These are phyloP conservation scores for Connochaetes taurinus DNA, from an alignment of 2,113 vertebrate genomes.

Conservation along the genomic window DNA sequence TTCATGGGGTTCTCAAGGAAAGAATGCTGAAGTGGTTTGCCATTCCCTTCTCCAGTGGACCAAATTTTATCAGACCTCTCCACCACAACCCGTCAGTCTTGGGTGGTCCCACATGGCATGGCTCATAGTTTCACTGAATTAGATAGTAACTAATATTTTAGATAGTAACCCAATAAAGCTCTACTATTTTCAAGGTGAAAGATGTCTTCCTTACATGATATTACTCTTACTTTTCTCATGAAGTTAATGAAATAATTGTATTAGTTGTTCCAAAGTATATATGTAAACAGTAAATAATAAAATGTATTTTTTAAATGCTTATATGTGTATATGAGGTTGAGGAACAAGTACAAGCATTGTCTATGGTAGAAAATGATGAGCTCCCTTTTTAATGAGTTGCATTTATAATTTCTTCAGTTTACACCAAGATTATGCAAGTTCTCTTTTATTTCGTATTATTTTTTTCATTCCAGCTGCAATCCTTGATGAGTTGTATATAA, in stretches of 20 bases:
- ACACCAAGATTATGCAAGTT: neutral
- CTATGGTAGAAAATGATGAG: neutral
- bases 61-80: neutral
- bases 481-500: neutral
- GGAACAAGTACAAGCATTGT: neutral
- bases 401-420: neutral
- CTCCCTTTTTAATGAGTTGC: neutral
- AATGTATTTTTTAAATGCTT: neutral
- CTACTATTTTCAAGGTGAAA: neutral
- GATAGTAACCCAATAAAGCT: neutral
- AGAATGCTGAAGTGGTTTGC: neutral
- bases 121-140: neutral
- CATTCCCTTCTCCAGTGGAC: neutral
- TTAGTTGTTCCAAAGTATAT: neutral
- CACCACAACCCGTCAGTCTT: neutral
- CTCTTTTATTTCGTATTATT: neutral
- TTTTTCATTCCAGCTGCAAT: neutral
- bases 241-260: neutral
- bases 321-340: neutral
- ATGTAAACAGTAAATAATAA: neutral
- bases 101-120: neutral
- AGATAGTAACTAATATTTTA: neutral
- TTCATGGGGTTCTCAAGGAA: neutral
- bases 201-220: neutral
- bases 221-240: neutral